Evolutionary conservation across 2,113 vertebrate genomes (phyloP).

Genomic region (Chloebia gouldiae): DNA sequence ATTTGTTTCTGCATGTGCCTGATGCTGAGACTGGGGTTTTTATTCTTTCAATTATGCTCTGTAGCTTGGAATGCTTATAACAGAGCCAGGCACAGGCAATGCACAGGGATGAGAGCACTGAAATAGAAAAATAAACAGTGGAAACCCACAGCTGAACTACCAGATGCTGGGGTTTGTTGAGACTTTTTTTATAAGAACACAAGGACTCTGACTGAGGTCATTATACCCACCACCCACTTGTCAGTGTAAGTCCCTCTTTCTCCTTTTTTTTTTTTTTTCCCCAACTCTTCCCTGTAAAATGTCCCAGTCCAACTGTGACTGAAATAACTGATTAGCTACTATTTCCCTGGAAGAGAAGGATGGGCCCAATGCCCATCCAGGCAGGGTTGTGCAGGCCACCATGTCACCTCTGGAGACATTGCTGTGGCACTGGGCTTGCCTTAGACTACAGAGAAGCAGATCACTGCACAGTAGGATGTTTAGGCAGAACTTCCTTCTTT

Average conservation of each 20-base stretch:
- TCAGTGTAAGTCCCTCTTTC: not conserved
- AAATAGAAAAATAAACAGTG: constrained; percentile 63
- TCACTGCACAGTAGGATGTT: not conserved
- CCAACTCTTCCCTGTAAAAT: not conserved
- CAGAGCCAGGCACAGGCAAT: constrained; percentile 49
- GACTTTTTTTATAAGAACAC: not conserved
- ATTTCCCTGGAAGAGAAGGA: not conserved
- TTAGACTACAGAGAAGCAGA: not conserved
- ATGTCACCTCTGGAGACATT: not conserved
- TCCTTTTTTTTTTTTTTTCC: too few species aligned
- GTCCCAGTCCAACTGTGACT: not conserved
- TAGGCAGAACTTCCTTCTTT: not conserved
- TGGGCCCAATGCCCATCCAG: fast-evolving
- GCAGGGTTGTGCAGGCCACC: not conserved
- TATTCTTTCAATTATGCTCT: constrained; percentile 44
- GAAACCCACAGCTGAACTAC: constrained; percentile 64
- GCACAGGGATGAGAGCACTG: constrained; percentile 15
- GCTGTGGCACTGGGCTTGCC: not conserved
- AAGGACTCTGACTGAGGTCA: constrained; percentile 21
- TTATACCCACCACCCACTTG: constrained; percentile 43
- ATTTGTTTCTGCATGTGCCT: not conserved
- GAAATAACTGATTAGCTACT: not conserved
- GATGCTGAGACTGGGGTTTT: constrained; percentile 32
- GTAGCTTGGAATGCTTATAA: constrained; percentile 45
- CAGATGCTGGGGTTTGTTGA: constrained; percentile 44